These are phyloP conservation scores for Zophobas morio DNA, from an alignment of 1,140 invertebrate genomes.

Conservation along the genomic window DNA sequence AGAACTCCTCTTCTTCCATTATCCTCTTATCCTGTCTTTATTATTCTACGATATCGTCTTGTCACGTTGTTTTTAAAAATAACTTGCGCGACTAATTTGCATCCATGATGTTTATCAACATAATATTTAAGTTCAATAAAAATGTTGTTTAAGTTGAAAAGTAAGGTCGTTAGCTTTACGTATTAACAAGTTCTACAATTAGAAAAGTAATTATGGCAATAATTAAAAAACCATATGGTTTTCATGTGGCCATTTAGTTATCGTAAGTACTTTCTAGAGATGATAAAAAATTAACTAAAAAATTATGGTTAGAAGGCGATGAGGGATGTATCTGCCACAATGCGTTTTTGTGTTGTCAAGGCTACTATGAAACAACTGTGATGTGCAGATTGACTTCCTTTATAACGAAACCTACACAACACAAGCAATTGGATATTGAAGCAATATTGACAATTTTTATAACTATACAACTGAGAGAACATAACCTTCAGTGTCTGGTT, in stretches of 20 bases:
- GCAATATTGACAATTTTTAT: too few species aligned
- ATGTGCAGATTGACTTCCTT: too few species aligned
- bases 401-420: too few species aligned
- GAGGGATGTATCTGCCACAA: too few species aligned
- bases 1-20: background rate
- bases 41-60: background rate
- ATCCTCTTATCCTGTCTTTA: background rate
- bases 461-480: too few species aligned
- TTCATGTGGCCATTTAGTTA: background rate
- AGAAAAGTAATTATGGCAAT: background rate
- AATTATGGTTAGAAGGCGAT: background rate
- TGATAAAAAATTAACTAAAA: background rate
- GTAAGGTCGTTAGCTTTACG: conserved; percentile 22
- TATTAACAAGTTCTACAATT: conserved; percentile 7
- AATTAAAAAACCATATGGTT: conserved; percentile 7
- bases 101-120: conserved; percentile 18
- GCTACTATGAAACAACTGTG: too few species aligned
- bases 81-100: conserved; percentile 1
- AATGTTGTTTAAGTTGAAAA: conserved; percentile 8
- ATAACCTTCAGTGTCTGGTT: too few species aligned
- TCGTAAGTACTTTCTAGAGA: background rate
- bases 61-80: conserved; percentile 25
- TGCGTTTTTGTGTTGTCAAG: too few species aligned
- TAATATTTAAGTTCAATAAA: conserved; percentile 16
- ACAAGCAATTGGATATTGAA: too few species aligned